Base-by-base conservation (phyloP, 2,797 vertebrate species). In the Silurus lanzhouensis region DNA sequence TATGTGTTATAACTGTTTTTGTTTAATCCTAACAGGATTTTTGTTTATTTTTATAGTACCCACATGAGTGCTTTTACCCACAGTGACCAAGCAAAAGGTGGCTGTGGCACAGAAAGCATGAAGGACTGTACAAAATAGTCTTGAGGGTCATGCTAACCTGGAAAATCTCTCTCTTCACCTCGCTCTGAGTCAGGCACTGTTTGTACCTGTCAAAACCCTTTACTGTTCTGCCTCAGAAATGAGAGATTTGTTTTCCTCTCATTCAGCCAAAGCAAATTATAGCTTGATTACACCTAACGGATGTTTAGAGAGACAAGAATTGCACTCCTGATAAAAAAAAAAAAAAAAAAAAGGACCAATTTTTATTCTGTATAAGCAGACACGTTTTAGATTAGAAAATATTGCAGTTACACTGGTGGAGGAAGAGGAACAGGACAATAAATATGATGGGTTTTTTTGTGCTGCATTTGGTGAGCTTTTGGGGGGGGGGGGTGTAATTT, bases 261-360 rank as follows among this genome's bases (percentile, higher is more conserved):
- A 63, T 78, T 79, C 46, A 71, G 55, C 15, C n/a, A 3, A 55
- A 71, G 31, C 61, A 67, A 68, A 82, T 44, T 64, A 66, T 81
- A 82, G 70, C 70, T 48, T 67, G 38, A 82, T 68, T 66, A 44
- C 63, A n/a, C 64, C 12, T 38, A 86, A 70, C 14, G 44, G 46
- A 15, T 68, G 67, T 80, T 86, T 83, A 44, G 31, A 71, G 67
- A 72, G 67, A 83, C 5, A 17, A 38, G 74, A 60, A 77, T n/a
- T 46, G 27, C 9, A 14, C 31, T 44, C 31, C 38, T 44, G 80
- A 71, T 38, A 38, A 52, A 76, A 70, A 72, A 66, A 55, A 55
- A 48, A 48, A 6, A 52, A 52, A 52, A 52, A 52, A 72, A 66
- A 8, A 20, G 13, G 1, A 38, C 14, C 48, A 48, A 19, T 68